phyloP scores from a whole-genome alignment of 2,888 invertebrate species.

The Epinotia nisella region DNA sequence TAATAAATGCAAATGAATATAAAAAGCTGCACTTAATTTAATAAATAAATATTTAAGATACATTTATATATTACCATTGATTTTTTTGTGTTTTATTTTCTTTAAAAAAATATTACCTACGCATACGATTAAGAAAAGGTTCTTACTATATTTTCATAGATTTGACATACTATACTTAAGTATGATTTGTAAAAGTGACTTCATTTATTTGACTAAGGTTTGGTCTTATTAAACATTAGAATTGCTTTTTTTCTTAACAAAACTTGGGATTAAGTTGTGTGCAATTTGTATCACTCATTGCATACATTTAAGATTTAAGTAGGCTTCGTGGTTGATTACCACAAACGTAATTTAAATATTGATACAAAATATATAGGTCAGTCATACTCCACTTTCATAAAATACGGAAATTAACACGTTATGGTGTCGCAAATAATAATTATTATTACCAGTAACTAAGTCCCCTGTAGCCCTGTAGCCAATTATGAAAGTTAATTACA shows the following conservation, averaged over 20 bases:
- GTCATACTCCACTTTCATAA: background rate
- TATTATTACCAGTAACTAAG: background rate
- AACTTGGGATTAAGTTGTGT: background rate
- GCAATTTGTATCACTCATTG: background rate
- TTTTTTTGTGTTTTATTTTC: conserved; percentile 19
- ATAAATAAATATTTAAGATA: background rate
- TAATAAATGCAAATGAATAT: conserved; percentile 30
- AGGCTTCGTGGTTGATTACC: background rate
- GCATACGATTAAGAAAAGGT: background rate
- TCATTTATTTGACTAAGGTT: background rate
- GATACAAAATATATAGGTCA: no score
- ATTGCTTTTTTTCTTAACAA: background rate
- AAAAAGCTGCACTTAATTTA: conserved; percentile 3
- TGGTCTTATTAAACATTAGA: conserved; percentile 1
- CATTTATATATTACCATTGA: background rate
- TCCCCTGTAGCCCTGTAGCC: background rate
- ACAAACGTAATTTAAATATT: background rate
- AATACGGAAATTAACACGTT: background rate
- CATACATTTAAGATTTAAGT: background rate
- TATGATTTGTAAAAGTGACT: background rate
- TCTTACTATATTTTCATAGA: conserved; percentile 2
- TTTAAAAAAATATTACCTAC: background rate
- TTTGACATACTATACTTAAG: background rate
- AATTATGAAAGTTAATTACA: background rate
- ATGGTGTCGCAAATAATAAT: background rate